Evolutionary conservation across 2,797 vertebrate genomes (phyloP).

Genomic region (Sardinella longiceps): DNA sequence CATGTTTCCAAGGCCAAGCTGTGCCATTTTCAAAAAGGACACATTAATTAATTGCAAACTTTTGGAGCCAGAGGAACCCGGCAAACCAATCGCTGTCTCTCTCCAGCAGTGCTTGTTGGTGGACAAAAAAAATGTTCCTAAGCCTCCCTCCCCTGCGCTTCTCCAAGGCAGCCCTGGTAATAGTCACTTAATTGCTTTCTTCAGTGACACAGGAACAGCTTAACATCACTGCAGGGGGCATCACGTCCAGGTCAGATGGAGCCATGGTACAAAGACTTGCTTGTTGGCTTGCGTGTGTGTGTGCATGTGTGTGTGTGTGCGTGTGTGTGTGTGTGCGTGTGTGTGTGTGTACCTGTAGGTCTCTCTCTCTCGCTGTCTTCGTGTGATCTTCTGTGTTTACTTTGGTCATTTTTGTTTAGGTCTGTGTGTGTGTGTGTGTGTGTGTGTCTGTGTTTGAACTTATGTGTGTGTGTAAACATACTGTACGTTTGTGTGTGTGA

Average conservation of each 20-base stretch:
- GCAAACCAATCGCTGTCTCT: not conserved
- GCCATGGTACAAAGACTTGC: not conserved
- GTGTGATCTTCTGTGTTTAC: not conserved
- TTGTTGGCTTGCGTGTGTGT: not conserved
- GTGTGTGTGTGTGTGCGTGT: not conserved
- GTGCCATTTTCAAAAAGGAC: not conserved
- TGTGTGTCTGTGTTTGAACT: not conserved
- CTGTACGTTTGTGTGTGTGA: not conserved
- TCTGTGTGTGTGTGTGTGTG: not conserved
- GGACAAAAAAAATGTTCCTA: constrained; percentile 37
- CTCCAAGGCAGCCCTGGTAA: constrained; percentile 28
- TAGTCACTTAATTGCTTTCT: constrained; percentile 42
- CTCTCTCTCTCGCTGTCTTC: too few species aligned
- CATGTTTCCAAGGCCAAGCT: not conserved
- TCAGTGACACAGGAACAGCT: constrained; percentile 37
- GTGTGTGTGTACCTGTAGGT: not conserved
- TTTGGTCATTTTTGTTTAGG: not conserved
- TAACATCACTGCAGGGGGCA: constrained; percentile 32
- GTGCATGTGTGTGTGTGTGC: not conserved
- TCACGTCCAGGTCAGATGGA: constrained; percentile 18
- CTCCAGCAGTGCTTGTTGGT: constrained; percentile 31
- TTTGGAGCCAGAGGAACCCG: not conserved
- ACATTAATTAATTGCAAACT: not conserved
- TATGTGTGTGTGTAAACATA: not conserved
- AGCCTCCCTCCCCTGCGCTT: not conserved